Evolutionary conservation across 1,140 invertebrate species (phyloP), one percentile per base, ranked within the genome.

Genomic region (Eciton burchellii): DNA sequence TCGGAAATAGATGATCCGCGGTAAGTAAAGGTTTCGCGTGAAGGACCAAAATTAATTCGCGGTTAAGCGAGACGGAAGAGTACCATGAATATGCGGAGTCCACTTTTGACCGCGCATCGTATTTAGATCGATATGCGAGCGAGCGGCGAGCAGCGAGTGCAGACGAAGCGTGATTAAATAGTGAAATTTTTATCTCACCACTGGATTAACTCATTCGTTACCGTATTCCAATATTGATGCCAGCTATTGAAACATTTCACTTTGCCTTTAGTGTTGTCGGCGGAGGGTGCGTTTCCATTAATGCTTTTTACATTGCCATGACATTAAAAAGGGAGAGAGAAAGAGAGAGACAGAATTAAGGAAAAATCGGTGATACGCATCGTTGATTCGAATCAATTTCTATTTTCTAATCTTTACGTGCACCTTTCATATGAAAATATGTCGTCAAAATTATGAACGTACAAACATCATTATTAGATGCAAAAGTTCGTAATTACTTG

Each of bases 31-130:
- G 56, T 24, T 24, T 59, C 62, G 60, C 41, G 45, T 43, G 68
- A 66, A 26, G 63, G 71, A 52, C 52, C 77, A 62, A 88, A 89
- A 89, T 89, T 89, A 89, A 89, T 89, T 85, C 84, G 83, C 83
- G 88, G 63, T 87, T 71, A 82, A 43, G 76, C 45, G 35, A 26
- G 52, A 43, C 52, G 65, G 81, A 43, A 60, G 43, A 72, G 49
- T 29, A 11, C 76, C 81, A 71, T 83, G 84, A 86, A 87, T 89
- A 86, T 60, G 45, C 63, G 63, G 49, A 21, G 14, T 35, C 73
- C 60, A n/a, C 6, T 43, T 66, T 60, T 68, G 73, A 71, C 6
- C 43, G 35, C 24, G 24, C 47, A 24, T 66, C 59, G 45, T 82
- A 63, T 21, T 79, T 29, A 70, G 19, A 79, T 47, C 45, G 54